phyloP scores from a whole-genome alignment of 1,140 invertebrate species.

The Papilio polytes region DNA sequence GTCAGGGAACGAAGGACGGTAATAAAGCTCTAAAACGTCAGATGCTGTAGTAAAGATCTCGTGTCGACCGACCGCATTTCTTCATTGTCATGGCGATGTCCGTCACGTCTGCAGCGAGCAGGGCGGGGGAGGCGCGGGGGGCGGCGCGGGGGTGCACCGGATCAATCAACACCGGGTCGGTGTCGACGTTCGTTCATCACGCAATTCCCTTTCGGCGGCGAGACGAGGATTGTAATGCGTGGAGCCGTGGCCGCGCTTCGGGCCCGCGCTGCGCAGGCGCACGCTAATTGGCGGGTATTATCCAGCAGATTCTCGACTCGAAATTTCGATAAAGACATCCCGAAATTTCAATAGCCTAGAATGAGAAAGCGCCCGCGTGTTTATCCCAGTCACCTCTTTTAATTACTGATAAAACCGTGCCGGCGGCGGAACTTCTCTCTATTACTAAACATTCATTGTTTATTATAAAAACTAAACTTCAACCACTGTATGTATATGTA shows the following conservation, averaged over 20 bases:
- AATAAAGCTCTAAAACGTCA: background rate
- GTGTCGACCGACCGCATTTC: background rate
- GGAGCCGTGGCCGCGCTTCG: no score
- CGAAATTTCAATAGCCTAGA: background rate
- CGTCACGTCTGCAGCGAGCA: background rate
- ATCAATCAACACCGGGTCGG: conserved; percentile 12
- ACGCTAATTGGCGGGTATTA: conserved; percentile 12
- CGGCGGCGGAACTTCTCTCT: conserved; percentile 33
- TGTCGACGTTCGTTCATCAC: background rate
- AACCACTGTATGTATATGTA: no score
- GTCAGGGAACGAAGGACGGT: background rate
- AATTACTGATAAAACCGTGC: conserved; percentile 50
- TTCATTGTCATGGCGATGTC: background rate
- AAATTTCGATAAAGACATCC: background rate
- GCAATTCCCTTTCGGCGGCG: conserved; percentile 13
- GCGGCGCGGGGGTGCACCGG: background rate
- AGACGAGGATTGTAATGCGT: background rate
- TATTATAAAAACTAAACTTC: no score
- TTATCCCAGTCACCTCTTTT: conserved; percentile 64
- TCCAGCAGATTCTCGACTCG: background rate
- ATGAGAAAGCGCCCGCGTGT: conserved; percentile 46
- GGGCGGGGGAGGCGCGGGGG: background rate
- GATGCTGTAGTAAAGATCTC: background rate
- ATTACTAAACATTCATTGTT: no score
- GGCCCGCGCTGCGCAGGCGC: background rate